Conservation (phyloP, 1,140 invertebrate genomes). For the Musca domestica region DNA sequence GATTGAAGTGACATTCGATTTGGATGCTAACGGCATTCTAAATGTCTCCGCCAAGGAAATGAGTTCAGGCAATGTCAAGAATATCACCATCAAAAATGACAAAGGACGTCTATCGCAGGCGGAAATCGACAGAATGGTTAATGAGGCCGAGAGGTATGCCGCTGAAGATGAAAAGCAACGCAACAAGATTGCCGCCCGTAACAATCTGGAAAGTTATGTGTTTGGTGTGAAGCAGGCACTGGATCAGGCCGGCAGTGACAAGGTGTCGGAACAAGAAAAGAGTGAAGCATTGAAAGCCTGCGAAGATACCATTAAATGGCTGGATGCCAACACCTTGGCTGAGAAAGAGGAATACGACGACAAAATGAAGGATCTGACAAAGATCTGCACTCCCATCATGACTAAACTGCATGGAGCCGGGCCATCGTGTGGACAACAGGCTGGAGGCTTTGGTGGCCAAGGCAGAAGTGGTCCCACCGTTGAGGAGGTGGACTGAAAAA, state of each 20-base stretch:
- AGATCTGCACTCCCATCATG: slow-evolving; percentile 56
- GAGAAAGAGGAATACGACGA: slow-evolving; percentile 67
- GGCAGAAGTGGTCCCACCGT: slow-evolving; percentile 34
- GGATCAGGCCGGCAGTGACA: slow-evolving; percentile 58
- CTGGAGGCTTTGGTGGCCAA: slow-evolving; percentile 56
- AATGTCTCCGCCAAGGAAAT: slow-evolving; percentile 64
- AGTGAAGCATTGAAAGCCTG: slow-evolving; percentile 61
- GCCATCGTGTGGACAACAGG: slow-evolving; percentile 54
- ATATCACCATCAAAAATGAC: slow-evolving; percentile 84
- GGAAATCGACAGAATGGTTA: slow-evolving; percentile 68
- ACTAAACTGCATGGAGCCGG: slow-evolving; percentile 41
- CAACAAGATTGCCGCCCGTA: slow-evolving; percentile 62
- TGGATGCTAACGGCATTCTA: slow-evolving; percentile 64
- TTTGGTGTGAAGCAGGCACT: slow-evolving; percentile 66
- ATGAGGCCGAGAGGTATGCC: slow-evolving; percentile 43
- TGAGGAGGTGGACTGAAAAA: slow-evolving; percentile 42
- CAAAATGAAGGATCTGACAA: slow-evolving; percentile 59
- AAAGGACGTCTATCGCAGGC: slow-evolving; percentile 77
- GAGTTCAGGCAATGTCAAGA: slow-evolving; percentile 61
- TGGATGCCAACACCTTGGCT: slow-evolving; percentile 63
- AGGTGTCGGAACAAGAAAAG: slow-evolving; percentile 63
- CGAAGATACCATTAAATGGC: slow-evolving; percentile 61
- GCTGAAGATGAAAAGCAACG: slow-evolving; percentile 68
- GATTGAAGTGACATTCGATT: slow-evolving; percentile 68
- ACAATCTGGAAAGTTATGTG: slow-evolving; percentile 69